These are phyloP conservation scores for Teleogryllus occipitalis DNA, from an alignment of 1,140 invertebrate species.

Conservation along the genomic window DNA sequence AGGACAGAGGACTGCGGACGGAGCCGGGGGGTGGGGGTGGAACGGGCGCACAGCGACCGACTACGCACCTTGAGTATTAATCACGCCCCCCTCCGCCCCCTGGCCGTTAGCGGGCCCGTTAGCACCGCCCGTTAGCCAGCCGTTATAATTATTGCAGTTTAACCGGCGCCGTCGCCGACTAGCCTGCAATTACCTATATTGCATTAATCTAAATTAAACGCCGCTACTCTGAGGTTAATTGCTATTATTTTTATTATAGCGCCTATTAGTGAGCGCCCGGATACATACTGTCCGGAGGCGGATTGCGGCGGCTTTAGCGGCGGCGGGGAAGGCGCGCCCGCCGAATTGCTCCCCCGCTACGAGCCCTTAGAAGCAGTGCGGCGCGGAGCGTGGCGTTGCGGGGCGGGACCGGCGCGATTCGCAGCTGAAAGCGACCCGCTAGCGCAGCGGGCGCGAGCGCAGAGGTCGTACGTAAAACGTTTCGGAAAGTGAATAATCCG, in stretches of 20 bases:
- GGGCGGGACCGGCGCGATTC: too few species aligned
- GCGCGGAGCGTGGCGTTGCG: too few species aligned
- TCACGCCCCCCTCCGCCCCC: too few species aligned
- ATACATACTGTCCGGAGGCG: background rate
- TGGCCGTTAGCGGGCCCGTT: too few species aligned
- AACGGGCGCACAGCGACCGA: too few species aligned
- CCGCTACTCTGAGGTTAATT: background rate
- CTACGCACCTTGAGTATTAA: too few species aligned
- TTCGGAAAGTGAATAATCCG: background rate
- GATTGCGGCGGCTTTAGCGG: background rate
- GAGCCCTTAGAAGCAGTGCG: too few species aligned
- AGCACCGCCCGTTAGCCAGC: too few species aligned
- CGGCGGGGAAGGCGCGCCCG: background rate
- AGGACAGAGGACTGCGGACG: too few species aligned
- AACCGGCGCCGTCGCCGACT: background rate
- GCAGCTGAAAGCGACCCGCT: too few species aligned
- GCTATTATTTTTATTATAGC: background rate
- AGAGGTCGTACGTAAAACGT: background rate
- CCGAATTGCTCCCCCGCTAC: too few species aligned
- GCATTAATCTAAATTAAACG: conserved; percentile 5
- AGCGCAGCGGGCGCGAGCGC: background rate
- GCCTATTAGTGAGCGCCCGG: background rate
- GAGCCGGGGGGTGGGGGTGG: too few species aligned
- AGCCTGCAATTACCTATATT: background rate
- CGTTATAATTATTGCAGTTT: background rate